phyloP scores from a whole-genome alignment of 1,140 invertebrate genomes.

The Pseudomyrmex flavicornis region DNA sequence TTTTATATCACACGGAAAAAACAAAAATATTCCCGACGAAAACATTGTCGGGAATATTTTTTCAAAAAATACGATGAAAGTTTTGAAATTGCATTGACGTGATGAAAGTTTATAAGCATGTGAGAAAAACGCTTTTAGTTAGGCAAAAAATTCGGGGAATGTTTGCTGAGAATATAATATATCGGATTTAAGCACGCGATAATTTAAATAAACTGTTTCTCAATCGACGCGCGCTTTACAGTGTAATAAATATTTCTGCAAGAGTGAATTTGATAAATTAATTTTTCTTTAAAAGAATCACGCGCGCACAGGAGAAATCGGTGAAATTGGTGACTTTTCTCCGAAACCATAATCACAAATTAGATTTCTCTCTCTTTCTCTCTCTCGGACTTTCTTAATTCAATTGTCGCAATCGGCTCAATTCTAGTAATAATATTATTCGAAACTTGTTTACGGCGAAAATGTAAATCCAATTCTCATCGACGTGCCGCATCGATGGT shows the following conservation, averaged over 20 bases:
- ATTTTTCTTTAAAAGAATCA: background rate
- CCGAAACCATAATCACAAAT: background rate
- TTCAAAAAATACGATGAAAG: background rate
- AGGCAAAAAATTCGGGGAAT: background rate
- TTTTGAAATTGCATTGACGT: too few species aligned
- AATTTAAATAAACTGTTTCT: background rate
- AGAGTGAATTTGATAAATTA: background rate
- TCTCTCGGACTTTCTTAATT: constrained; percentile 4
- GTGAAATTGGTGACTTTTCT: background rate
- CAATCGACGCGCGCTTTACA: background rate
- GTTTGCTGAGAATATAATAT: background rate
- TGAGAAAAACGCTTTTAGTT: background rate
- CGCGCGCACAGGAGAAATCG: background rate
- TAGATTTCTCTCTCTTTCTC: constrained; percentile 6
- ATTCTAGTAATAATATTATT: constrained; percentile 24
- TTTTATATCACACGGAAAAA: background rate
- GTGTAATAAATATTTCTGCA: background rate
- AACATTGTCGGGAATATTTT: background rate
- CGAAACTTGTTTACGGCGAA: background rate
- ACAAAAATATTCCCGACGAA: background rate
- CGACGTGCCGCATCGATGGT: background rate
- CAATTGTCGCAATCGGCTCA: constrained; percentile 5
- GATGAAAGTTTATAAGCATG: background rate
- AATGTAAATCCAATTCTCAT: constrained; percentile 23
- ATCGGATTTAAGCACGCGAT: background rate